A percentile compares a stretch with the other conserved stretches of the same genome.
Evolutionary conservation across 2,888 invertebrate genomes (phyloP).

Genomic region (Drosophila pegasa): DNA sequence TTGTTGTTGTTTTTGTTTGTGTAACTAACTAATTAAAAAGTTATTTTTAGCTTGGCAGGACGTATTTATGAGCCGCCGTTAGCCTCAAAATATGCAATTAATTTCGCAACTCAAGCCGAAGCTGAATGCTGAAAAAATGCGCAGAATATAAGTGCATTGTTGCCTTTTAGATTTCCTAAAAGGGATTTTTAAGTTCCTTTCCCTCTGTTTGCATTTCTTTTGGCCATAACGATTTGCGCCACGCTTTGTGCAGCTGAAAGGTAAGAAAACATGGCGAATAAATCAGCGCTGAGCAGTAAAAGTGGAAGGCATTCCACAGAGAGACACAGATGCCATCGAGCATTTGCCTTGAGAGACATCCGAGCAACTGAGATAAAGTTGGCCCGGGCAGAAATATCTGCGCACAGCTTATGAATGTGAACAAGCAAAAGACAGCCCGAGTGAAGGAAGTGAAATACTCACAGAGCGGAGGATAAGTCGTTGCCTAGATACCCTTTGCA

Average conservation of each 20-base stretch:
- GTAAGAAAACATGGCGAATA: slow-evolving; percentile 66
- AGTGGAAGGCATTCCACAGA: slow-evolving; percentile 13
- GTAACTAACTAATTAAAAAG: slow-evolving; percentile 74
- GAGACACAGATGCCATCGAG: slow-evolving; percentile 27
- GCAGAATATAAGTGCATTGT: slow-evolving; percentile 78
- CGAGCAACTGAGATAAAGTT: slow-evolving; percentile 33
- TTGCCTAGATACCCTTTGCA: slow-evolving; percentile 34
- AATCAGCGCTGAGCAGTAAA: slow-evolving; percentile 45
- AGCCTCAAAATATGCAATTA: slow-evolving; percentile 70
- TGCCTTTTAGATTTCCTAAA: slow-evolving; percentile 55
- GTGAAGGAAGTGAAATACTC: neutral
- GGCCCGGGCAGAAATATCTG: slow-evolving; percentile 39
- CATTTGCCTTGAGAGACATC: slow-evolving; percentile 15
- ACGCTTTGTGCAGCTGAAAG: slow-evolving; percentile 69
- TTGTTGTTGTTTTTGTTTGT: slow-evolving; percentile 52
- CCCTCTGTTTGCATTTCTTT: slow-evolving; percentile 68
- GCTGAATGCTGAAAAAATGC: slow-evolving; percentile 54
- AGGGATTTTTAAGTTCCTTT: slow-evolving; percentile 3
- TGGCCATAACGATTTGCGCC: slow-evolving; percentile 46
- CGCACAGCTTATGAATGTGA: slow-evolving; percentile 53
- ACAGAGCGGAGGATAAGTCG: neutral
- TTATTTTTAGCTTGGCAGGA: slow-evolving; percentile 39
- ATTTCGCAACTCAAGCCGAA: slow-evolving; percentile 49
- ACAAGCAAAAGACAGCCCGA: slow-evolving; percentile 26
- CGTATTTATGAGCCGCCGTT: slow-evolving; percentile 51